Evolutionary conservation across 2,113 vertebrate species (phyloP).

Genomic region (Holacanthus passer): DNA sequence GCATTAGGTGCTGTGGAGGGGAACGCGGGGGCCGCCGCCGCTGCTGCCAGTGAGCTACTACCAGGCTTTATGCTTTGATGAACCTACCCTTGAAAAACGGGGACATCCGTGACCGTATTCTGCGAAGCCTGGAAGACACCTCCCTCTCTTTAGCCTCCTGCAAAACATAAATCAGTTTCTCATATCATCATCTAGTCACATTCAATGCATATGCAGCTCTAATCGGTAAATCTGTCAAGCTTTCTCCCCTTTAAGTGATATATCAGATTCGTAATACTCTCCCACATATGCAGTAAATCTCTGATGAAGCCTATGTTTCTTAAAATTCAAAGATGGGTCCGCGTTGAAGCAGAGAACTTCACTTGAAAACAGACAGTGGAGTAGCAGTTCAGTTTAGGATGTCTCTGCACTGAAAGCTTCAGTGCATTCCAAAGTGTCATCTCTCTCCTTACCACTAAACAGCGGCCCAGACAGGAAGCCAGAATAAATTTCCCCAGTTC

Average conservation of each 20-base stretch:
- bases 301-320: constrained; percentile 66
- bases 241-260: constrained; percentile 71
- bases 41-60: constrained; percentile 67
- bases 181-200: constrained; percentile 83
- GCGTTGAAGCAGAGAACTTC: constrained; percentile 53
- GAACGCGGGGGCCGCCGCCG: constrained; percentile 61
- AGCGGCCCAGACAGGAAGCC: constrained; percentile 57
- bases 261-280: constrained; percentile 79
- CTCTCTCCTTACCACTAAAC: constrained; percentile 52
- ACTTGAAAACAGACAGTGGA: constrained; percentile 54
- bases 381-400: constrained; percentile 46
- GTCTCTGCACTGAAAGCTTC: constrained; percentile 45
- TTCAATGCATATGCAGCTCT: constrained; percentile 81
- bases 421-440: constrained; percentile 59
- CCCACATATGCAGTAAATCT: constrained; percentile 77
- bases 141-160: constrained; percentile 73
- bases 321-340: constrained; percentile 49
- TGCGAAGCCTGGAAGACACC: constrained; percentile 55
- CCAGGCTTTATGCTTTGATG: constrained; percentile 78
- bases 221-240: constrained; percentile 83
- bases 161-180: constrained; percentile 84
- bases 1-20: constrained; percentile 73
- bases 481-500: constrained; percentile 77
- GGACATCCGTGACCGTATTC: constrained; percentile 71
- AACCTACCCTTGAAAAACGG: constrained; percentile 82